Base-by-base conservation (phyloP, 2,113 vertebrate genomes). In the Aepyceros melampus region DNA sequence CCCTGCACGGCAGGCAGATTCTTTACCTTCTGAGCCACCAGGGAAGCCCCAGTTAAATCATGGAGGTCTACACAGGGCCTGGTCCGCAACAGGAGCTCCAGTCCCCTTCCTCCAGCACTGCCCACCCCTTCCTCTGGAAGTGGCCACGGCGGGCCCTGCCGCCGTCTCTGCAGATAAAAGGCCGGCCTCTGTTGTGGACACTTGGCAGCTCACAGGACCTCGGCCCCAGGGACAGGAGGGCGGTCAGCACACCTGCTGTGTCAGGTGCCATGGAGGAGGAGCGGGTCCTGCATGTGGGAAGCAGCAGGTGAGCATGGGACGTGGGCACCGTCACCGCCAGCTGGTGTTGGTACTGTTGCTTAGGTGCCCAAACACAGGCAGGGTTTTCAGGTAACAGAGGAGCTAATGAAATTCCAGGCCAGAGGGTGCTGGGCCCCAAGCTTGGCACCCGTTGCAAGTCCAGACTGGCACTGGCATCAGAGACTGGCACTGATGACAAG, bases 71-170 rank as follows among this genome's bases (percentile, higher is more conserved):
- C 67, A 13, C 0, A 36, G 91, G 79, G 23, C 86, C 81, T 5
- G 29, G 60, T 1, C 27, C 47, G 8, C 36, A 4, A 31, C 43
- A 71, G 29, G 29, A 0, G 9, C 21, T 23, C n/a, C 25, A 33
- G 21, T 36, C 23, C 27, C 31, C 62, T 33, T 49, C 21, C 23
- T 2, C 36, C 29, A 15, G 64, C 21, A 3, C 11, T 3, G 8
- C 43, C 91, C 19, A 1, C 25, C 31, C 5, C 12, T 33, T 27
- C n/a, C 47, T 7, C n/a, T 1, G 15, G 15, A 62, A 51, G 76
- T 0, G 1, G 74, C 83, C 25, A 0, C 0, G 0, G 29, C 0
- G 0, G 53, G 7, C 36, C 36, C 14, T 12, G 14, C 56, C 0
- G 0, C 17, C 5, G 0, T 51, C 87, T 79, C 43, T 45, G 17